These are phyloP conservation scores for Chrysolina americana DNA, from an alignment of 2,888 invertebrate genomes.

Conservation along the genomic window DNA sequence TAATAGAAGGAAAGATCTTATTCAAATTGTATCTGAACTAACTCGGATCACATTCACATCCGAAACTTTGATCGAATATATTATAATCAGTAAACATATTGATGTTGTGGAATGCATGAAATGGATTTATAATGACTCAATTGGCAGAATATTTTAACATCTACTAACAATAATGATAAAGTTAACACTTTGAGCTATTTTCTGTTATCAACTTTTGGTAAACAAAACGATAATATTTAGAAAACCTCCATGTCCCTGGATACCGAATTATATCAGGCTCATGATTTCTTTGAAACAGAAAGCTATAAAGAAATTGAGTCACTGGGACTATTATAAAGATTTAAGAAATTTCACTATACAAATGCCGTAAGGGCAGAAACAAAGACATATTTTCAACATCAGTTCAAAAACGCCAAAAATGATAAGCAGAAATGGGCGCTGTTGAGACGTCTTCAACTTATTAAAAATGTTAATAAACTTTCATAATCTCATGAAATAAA, in stretches of 20 bases:
- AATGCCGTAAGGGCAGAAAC: no score
- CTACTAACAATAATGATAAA: slow-evolving; percentile 8
- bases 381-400: no score
- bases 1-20: no score
- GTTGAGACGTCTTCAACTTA: no score
- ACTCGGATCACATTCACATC: neutral
- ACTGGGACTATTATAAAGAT: no score
- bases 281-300: slow-evolving; percentile 15
- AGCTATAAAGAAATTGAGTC: no score
- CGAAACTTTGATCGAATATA: neutral
- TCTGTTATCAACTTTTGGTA: slow-evolving; percentile 12
- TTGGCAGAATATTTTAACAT: neutral
- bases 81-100: slow-evolving; percentile 1
- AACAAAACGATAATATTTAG: slow-evolving; percentile 13
- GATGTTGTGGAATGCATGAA: slow-evolving; percentile 7
- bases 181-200: slow-evolving; percentile 1
- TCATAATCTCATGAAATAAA: no score
- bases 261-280: slow-evolving; percentile 7
- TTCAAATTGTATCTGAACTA: slow-evolving; percentile 1
- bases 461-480: no score
- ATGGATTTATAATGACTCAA: slow-evolving; percentile 11
- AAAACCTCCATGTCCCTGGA: slow-evolving; percentile 22
- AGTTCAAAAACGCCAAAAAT: no score
- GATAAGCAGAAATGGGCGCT: no score
- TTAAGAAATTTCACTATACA: no score